Conservation (phyloP, 2,113 vertebrate species). For the Notiomystis cincta region DNA sequence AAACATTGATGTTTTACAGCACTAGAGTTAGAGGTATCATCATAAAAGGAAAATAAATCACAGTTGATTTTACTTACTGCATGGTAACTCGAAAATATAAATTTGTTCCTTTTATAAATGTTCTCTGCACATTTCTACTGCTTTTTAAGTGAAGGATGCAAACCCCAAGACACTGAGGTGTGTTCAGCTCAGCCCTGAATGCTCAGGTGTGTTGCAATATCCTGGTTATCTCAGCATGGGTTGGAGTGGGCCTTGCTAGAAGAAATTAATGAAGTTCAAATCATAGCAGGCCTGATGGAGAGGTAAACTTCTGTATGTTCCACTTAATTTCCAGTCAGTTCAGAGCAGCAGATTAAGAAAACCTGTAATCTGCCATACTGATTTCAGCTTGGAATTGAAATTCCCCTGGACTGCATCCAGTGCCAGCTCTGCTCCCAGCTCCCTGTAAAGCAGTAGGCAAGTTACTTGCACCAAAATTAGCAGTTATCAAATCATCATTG, state of each 20-base stretch:
- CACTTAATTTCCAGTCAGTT: not conserved
- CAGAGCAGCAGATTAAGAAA: not conserved
- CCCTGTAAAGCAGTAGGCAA: not conserved
- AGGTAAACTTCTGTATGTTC: not conserved
- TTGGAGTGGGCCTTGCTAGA: not conserved
- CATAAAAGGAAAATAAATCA: not conserved
- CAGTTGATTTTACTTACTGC: not conserved
- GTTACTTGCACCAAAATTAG: not conserved
- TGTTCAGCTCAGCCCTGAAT: not conserved
- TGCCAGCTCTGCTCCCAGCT: not conserved
- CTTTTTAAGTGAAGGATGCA: not conserved
- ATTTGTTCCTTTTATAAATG: not conserved
- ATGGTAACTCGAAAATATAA: not conserved
- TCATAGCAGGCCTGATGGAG: not conserved
- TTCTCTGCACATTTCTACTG: not conserved
- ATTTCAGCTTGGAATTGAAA: not conserved
- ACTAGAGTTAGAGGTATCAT: not conserved
- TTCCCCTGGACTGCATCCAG: not conserved
- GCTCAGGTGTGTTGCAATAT: not conserved
- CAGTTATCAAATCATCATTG: not conserved
- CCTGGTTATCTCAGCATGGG: not conserved
- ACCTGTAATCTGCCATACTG: not conserved
- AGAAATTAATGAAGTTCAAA: not conserved
- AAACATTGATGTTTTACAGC: not conserved
- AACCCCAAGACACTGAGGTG: not conserved